Evolutionary conservation across 37 sponge, comb jelly and placozoan species (phyloP), one percentile per base, ranked within the genome.

Genomic region (Bolinopsis microptera): DNA sequence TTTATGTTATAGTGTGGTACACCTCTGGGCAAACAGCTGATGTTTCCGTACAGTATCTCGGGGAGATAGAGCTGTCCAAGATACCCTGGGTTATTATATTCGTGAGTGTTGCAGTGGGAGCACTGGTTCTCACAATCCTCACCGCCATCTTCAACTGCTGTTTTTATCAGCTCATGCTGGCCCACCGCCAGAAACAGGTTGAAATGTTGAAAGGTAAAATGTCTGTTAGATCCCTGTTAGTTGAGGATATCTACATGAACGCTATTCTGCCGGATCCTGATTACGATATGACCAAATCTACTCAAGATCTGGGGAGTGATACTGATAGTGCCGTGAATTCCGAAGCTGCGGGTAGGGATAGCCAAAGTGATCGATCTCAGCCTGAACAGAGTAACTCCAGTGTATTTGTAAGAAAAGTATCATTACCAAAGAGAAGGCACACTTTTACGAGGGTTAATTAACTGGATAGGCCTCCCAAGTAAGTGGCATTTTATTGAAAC

Each of bases 21-120:
- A 72, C 26, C 5, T 30, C 31, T 72, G 75, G 75, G 22, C 26
- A 72, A 3, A 28, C 26, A 23, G 31, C 26, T 24, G 75, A 72
- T 28, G 75, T 72, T n/a, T 30, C 31, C 31, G 26, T 72, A 8
- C 75, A 28, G 75, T 28, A 24, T 28, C 31, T 72, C 2, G 75
- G 75, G 26, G 75, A 72, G 31, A 3, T 72, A 8, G 75, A n/a
- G 31, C 75, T 72, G 2, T 72, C 75, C 3, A 72, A 72, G 31
- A 30, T 72, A n/a, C 75, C 75, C 13, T 72, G 75, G 75, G 31
- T 72, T 8, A 72, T 72, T n/a, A 30, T 72, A n/a, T 72, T 72
- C 75, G 31, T 72, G 5, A 30, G 31, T 5, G 26, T 72, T 72
- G 75, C 75, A n/a, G 75, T 72, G n/a, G 75, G n/a, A 28, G 75